Evolutionary conservation across 2,888 invertebrate genomes (phyloP).

Genomic region (Smittia sp.): DNA sequence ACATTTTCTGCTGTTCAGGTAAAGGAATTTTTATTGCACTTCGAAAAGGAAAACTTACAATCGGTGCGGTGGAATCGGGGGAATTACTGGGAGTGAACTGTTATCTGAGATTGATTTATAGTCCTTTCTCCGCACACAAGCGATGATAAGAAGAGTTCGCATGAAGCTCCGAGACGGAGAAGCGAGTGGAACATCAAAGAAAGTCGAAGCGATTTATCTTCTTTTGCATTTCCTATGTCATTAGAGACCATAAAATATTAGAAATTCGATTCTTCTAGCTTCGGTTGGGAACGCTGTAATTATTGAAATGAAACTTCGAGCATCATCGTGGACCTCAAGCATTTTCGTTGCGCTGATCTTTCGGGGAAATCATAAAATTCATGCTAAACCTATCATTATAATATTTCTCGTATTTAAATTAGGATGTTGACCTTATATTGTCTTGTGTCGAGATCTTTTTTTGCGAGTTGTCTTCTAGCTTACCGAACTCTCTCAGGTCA

Average conservation of each 20-base stretch:
- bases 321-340: not conserved
- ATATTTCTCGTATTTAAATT: slow-evolving; percentile 22
- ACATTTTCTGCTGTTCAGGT: not conserved
- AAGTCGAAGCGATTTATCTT: slow-evolving; percentile 16
- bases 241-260: slow-evolving; percentile 37
- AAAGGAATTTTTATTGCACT: slow-evolving; percentile 15
- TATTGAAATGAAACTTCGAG: not conserved
- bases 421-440: slow-evolving; percentile 22
- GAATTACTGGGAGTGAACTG: not conserved
- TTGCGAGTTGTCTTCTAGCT: no score
- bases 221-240: slow-evolving; percentile 37
- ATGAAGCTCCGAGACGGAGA: not conserved
- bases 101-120: slow-evolving; percentile 20
- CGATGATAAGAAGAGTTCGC: not conserved
- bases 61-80: slow-evolving; percentile 17
- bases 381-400: slow-evolving; percentile 17
- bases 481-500: no score
- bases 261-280: slow-evolving; percentile 14
- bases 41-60: not conserved
- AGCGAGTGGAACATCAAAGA: slow-evolving; percentile 6
- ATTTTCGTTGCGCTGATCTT: not conserved
- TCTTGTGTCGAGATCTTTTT: not conserved
- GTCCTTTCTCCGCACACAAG: not conserved
- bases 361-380: slow-evolving; percentile 14
- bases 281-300: not conserved